A percentile compares a stretch with the other conserved stretches of the same genome.
Conservation (phyloP, 2,113 vertebrate genomes). For the Platichthys flesus region DNA sequence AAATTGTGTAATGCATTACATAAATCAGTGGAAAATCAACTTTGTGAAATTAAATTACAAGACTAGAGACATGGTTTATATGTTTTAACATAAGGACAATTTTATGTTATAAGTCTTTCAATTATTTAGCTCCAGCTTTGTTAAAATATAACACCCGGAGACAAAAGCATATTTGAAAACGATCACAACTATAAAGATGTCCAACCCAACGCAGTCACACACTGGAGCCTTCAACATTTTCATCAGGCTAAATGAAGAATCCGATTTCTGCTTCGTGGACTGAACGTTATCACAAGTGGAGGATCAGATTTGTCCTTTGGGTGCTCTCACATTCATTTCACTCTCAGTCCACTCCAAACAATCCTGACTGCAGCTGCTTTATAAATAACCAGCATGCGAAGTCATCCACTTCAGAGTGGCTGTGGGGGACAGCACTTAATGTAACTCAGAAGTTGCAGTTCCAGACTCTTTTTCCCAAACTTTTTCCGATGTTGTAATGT, state of each 20-base stretch:
- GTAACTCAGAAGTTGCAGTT: conserved; percentile 49
- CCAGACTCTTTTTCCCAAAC: conserved; percentile 45
- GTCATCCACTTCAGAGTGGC: conserved; percentile 43
- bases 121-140: too few relatives aligned
- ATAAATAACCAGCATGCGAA: conserved; percentile 53
- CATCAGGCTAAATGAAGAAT: not conserved
- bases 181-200: not conserved
- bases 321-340: conserved; percentile 45
- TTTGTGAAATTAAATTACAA: too few relatives aligned
- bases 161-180: too few relatives aligned
- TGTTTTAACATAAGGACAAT: too few relatives aligned
- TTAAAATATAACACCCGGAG: too few relatives aligned
- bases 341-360: conserved; percentile 42
- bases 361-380: conserved; percentile 53
- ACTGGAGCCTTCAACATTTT: not conserved
- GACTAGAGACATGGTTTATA: too few relatives aligned
- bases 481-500: conserved; percentile 10
- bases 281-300: not conserved
- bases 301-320: conserved; percentile 31
- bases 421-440: conserved; percentile 41
- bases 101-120: too few relatives aligned
- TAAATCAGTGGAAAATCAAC: too few relatives aligned
- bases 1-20: too few relatives aligned
- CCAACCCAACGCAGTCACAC: not conserved
- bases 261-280: not conserved